phyloP scores from a whole-genome alignment of 2,797 vertebrate species.

The Smutsia gigantea region DNA sequence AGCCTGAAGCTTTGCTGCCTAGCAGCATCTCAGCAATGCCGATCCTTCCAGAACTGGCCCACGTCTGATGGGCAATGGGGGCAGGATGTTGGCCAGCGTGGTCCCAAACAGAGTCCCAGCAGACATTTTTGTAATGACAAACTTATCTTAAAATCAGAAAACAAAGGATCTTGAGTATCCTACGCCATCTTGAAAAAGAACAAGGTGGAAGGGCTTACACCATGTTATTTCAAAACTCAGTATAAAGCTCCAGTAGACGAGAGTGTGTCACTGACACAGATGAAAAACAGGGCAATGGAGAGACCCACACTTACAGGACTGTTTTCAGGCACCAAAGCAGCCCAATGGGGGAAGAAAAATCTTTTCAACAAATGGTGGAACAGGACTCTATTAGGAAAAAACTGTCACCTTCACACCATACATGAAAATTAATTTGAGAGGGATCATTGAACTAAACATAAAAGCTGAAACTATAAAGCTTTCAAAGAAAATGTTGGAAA shows the following conservation, averaged over 20 bases:
- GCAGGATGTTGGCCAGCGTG: no score
- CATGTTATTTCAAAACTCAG: no score
- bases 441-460: not conserved
- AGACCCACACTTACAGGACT: accelerated
- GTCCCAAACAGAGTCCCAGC: not conserved
- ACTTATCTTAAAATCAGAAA: not conserved
- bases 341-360: not conserved
- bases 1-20: not conserved
- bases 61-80: no score
- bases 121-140: not conserved
- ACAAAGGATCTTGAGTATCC: not conserved
- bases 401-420: not conserved
- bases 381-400: not conserved
- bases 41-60: not conserved
- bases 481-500: not conserved
- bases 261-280: not conserved
- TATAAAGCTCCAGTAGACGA: not conserved
- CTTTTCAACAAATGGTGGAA: not conserved
- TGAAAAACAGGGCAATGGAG: not conserved
- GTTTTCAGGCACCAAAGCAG: not conserved
- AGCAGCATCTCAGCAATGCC: not conserved
- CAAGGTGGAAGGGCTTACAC: not conserved
- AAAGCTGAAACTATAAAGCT: not conserved
- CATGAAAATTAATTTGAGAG: not conserved
- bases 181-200: not conserved